phyloP scores from a whole-genome alignment of 2,888 invertebrate genomes.

The Volucella bombylans region DNA sequence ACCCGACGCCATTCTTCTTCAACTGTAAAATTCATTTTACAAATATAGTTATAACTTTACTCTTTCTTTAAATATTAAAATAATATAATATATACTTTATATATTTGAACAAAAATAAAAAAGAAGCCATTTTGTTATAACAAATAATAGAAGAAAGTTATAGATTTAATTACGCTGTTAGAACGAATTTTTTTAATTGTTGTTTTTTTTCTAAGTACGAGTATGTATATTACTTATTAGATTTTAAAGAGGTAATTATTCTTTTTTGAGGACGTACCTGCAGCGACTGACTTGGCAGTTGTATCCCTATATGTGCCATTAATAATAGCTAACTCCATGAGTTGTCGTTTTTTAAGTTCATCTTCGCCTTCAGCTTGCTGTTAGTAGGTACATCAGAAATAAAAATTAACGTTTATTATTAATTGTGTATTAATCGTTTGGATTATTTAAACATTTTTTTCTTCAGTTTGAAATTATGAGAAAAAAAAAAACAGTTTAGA shows the following conservation, averaged over 20 bases:
- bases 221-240: conserved; percentile 39
- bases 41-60: not conserved
- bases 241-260: conserved; percentile 25
- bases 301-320: conserved; percentile 99
- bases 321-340: conserved; percentile 99
- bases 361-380: conserved; percentile 99
- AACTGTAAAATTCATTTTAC: conserved; percentile 67
- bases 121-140: conserved; percentile 3
- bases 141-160: conserved; percentile 35
- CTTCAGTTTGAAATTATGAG: conserved; percentile 74
- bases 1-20: conserved; percentile 94
- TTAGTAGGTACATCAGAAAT: conserved; percentile 79
- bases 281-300: conserved; percentile 92
- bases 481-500: conserved; percentile 75
- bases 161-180: conserved; percentile 65
- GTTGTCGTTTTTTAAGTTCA: conserved; percentile 99
- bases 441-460: conserved; percentile 62
- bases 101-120: not conserved
- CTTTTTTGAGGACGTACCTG: conserved; percentile 85
- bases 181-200: conserved; percentile 42
- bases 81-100: not conserved
- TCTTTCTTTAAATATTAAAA: conserved; percentile 10
- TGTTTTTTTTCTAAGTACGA: conserved; percentile 32
- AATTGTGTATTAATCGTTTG: conserved; percentile 74
- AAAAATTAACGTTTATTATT: conserved; percentile 68